Percentiles rank a stretch among this genome's conserved stretches.
phyloP scores from a whole-genome alignment of 2,113 vertebrate species.

The Fregata magnificens region DNA sequence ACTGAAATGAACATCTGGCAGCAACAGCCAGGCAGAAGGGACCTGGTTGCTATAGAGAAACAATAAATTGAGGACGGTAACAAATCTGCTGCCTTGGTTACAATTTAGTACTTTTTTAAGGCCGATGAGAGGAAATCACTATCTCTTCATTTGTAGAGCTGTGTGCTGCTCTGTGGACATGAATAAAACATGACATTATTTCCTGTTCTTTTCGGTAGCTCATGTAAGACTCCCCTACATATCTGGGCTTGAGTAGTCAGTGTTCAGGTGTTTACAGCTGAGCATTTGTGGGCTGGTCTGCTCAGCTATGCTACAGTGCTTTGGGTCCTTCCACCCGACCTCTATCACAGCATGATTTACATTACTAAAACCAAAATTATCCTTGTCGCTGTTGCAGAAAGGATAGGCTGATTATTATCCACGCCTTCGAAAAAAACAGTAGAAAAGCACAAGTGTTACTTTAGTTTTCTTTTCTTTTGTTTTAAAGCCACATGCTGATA shows the following conservation, averaged over 20 bases:
- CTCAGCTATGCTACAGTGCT: not conserved
- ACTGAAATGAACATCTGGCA: slow-evolving; percentile 50
- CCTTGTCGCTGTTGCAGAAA: not conserved
- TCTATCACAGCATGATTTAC: not conserved
- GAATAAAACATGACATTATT: slow-evolving; percentile 2
- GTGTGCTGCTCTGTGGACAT: not conserved
- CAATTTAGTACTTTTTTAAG: slow-evolving; percentile 14
- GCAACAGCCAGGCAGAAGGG: not conserved
- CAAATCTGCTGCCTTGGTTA: slow-evolving; percentile 5
- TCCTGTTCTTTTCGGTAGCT: slow-evolving; percentile 34
- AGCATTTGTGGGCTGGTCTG: not conserved
- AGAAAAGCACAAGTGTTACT: not conserved
- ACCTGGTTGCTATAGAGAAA: slow-evolving; percentile 14
- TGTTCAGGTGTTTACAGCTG: not conserved
- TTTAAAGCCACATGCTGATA: not conserved
- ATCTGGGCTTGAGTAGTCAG: not conserved
- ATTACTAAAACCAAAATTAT: not conserved
- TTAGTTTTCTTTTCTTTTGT: not conserved
- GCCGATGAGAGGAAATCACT: slow-evolving; percentile 11
- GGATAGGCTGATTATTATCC: not conserved
- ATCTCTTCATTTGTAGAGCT: not conserved
- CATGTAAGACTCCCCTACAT: not conserved
- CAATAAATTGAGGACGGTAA: not conserved
- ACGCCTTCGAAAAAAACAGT: not conserved
- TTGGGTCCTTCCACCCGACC: not conserved